phyloP scores from a whole-genome alignment of 2,113 vertebrate species.

The Lutjanus erythropterus region DNA sequence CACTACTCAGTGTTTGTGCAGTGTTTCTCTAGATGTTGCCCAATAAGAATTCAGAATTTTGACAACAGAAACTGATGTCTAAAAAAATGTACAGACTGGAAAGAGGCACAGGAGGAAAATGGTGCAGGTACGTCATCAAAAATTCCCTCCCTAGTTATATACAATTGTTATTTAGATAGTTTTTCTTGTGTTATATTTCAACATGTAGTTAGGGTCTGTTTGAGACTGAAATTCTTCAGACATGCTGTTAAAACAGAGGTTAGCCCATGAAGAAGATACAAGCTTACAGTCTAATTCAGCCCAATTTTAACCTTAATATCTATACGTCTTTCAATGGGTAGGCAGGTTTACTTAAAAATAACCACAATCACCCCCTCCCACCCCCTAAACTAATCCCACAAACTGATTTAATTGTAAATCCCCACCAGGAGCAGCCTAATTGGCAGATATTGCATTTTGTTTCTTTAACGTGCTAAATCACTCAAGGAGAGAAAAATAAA shows the following conservation, averaged over 20 bases:
- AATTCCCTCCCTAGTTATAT: too few species aligned
- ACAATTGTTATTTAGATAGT: not conserved
- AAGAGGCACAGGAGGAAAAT: too few species aligned
- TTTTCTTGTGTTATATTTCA: not conserved
- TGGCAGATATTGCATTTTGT: constrained; percentile 30
- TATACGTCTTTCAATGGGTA: not conserved
- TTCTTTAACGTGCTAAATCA: constrained; percentile 37
- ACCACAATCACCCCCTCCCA: not conserved
- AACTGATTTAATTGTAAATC: constrained; percentile 48
- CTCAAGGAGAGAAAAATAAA: constrained; percentile 21
- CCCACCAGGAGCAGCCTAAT: constrained; percentile 25
- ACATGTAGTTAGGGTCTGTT: not conserved
- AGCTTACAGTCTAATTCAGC: not conserved
- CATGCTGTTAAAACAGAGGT: not conserved
- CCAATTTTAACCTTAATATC: not conserved
- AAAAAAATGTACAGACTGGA: too few species aligned
- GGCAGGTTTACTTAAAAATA: constrained; percentile 20
- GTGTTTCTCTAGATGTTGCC: too few species aligned
- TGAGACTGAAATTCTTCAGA: not conserved
- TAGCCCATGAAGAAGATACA: too few species aligned
- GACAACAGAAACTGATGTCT: too few species aligned
- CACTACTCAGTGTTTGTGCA: too few species aligned
- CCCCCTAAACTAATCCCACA: constrained; percentile 4
- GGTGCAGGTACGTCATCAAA: too few species aligned
- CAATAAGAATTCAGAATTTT: too few species aligned